These are phyloP conservation scores for Siniperca chuatsi DNA, from an alignment of 2,113 vertebrate genomes.

Conservation along the genomic window DNA sequence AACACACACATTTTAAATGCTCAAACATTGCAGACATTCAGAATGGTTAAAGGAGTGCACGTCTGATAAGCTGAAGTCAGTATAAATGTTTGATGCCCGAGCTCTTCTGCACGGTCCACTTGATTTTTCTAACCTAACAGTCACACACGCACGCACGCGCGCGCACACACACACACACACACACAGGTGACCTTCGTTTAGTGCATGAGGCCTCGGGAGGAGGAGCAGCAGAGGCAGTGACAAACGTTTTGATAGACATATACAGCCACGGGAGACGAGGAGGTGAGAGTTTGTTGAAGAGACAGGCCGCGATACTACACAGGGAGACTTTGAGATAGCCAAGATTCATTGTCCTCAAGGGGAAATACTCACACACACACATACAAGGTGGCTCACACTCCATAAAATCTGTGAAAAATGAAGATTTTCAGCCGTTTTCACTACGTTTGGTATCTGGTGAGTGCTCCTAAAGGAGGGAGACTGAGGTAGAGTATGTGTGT, in stretches of 20 bases:
- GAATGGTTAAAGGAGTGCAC: slow-evolving; percentile 6
- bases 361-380: background rate
- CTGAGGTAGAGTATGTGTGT: background rate
- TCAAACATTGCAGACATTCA: slow-evolving; percentile 3
- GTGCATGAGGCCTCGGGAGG: slow-evolving; percentile 46
- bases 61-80: slow-evolving; percentile 37
- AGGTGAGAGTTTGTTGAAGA: slow-evolving; percentile 42
- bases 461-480: slow-evolving; percentile 55
- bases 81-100: slow-evolving; percentile 74
- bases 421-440: slow-evolving; percentile 90
- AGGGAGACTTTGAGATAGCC: slow-evolving; percentile 29
- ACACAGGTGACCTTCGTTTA: slow-evolving; percentile 64
- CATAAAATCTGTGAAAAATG: slow-evolving; percentile 72
- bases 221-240: slow-evolving; percentile 55
- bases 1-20: background rate
- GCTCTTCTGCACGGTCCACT: slow-evolving; percentile 36
- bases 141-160: slow-evolving; percentile 22
- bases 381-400: background rate
- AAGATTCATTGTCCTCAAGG: background rate
- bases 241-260: slow-evolving; percentile 35
- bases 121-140: slow-evolving; percentile 64
- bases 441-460: slow-evolving; percentile 93
- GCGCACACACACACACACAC: slow-evolving; percentile 27
- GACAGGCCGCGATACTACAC: slow-evolving; percentile 56
- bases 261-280: slow-evolving; percentile 25